phyloP scores from a whole-genome alignment of 2,888 invertebrate species.

The Drosophila differens region DNA sequence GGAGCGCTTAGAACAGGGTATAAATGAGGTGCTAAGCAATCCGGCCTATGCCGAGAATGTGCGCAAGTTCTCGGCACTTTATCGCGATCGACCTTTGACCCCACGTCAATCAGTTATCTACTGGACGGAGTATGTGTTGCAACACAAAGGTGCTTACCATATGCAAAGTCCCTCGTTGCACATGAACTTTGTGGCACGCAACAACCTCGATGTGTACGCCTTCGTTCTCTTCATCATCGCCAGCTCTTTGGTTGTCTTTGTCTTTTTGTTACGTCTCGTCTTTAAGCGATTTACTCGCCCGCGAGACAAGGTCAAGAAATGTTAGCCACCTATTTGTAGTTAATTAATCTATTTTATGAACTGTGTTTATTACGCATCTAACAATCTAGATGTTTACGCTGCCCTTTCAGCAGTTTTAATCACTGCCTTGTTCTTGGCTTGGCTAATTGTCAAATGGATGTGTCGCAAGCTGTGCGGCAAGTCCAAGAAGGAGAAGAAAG shows the following conservation, averaged over 20 bases:
- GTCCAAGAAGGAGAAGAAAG: slow-evolving; percentile 20
- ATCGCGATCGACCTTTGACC: slow-evolving; percentile 86
- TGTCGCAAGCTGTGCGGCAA: slow-evolving; percentile 35
- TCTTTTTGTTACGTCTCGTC: slow-evolving; percentile 10
- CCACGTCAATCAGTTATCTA: slow-evolving; percentile 86
- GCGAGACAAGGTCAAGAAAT: slow-evolving; percentile 39
- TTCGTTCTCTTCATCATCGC: slow-evolving; percentile 21
- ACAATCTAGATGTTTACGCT: slow-evolving; percentile 86
- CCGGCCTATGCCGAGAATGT: slow-evolving; percentile 73
- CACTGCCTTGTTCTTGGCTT: slow-evolving; percentile 26
- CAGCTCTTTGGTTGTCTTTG: neutral
- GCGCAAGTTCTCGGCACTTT: slow-evolving; percentile 84
- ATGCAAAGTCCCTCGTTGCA: slow-evolving; percentile 86
- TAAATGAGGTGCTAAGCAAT: slow-evolving; percentile 70
- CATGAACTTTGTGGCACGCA: slow-evolving; percentile 85
- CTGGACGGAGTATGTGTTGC: slow-evolving; percentile 87
- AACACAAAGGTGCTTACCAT: slow-evolving; percentile 86
- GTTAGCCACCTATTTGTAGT: slow-evolving; percentile 6
- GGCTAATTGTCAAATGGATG: slow-evolving; percentile 12
- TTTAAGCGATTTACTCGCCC: neutral
- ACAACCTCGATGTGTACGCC: slow-evolving; percentile 85
- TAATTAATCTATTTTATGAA: slow-evolving; percentile 10
- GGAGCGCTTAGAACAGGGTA: slow-evolving; percentile 28
- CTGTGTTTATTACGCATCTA: slow-evolving; percentile 31
- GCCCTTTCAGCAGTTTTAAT: slow-evolving; percentile 27